Evolutionary conservation across 2,888 invertebrate genomes (phyloP).

Genomic region (Ormyrus nitidulus): DNA sequence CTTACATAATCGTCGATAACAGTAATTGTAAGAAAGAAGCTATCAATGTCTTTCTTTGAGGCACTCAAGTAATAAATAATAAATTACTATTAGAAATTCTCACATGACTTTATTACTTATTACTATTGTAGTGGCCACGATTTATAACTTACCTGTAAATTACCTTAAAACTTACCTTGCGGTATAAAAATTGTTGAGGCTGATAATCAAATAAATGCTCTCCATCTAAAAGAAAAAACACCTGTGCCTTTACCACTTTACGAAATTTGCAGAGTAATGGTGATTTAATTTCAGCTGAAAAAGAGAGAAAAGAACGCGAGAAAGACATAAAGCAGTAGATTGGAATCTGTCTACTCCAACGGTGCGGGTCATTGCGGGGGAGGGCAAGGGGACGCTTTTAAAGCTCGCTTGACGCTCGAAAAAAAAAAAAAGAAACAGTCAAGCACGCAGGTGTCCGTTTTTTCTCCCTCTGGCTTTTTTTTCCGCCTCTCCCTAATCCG

Average conservation of each 20-base stretch:
- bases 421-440: constrained; percentile 6
- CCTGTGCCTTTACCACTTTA: constrained; percentile 31
- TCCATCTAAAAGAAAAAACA: constrained; percentile 11
- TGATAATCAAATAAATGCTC: too few relatives aligned
- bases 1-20: too few relatives aligned
- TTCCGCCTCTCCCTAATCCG: constrained; percentile 3
- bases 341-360: constrained; percentile 47
- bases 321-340: constrained; percentile 54
- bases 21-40: too few relatives aligned
- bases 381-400: constrained; percentile 35
- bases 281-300: constrained; percentile 52
- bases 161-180: too few relatives aligned
- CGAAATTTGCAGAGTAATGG: constrained; percentile 53
- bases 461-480: constrained; percentile 6
- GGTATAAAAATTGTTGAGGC: too few relatives aligned
- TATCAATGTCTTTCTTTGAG: too few relatives aligned
- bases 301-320: constrained; percentile 30
- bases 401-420: constrained; percentile 53
- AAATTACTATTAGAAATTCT: too few relatives aligned
- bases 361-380: constrained; percentile 25
- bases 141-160: too few relatives aligned
- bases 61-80: too few relatives aligned
- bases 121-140: too few relatives aligned
- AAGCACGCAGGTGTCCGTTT: constrained; percentile 53
- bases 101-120: too few relatives aligned